These are phyloP conservation scores for Notechis scutatus DNA, from an alignment of 2,113 vertebrate species.

Conservation along the genomic window DNA sequence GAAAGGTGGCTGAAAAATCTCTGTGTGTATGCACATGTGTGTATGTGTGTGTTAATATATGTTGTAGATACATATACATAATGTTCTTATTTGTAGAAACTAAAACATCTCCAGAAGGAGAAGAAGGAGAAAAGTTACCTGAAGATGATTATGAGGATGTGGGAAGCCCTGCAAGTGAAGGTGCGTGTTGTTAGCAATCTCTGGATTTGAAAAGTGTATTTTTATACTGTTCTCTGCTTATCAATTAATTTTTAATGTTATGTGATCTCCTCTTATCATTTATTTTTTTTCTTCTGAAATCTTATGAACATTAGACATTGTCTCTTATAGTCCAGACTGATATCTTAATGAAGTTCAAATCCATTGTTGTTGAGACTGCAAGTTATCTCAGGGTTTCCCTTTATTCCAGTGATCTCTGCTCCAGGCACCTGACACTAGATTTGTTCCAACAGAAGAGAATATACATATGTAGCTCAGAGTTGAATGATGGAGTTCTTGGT, in stretches of 20 bases:
- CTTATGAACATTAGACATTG: neutral
- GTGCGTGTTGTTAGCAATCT: slow-evolving; percentile 11
- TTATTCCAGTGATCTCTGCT: neutral
- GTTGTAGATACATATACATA: neutral
- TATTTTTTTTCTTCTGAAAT: neutral
- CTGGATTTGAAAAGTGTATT: neutral
- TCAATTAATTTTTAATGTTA: neutral
- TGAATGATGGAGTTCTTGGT: neutral
- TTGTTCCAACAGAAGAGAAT: neutral
- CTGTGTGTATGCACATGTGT: neutral
- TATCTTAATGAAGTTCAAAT: neutral
- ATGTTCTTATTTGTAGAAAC: slow-evolving; percentile 29
- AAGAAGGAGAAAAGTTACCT: slow-evolving; percentile 7
- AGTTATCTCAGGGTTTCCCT: neutral
- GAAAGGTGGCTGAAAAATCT: neutral
- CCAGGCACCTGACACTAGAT: neutral
- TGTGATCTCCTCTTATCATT: neutral
- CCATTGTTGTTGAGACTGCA: neutral
- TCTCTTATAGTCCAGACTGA: neutral
- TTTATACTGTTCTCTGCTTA: neutral
- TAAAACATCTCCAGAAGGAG: neutral
- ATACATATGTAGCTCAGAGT: neutral
- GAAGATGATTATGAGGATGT: slow-evolving; percentile 23
- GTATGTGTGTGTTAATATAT: neutral
- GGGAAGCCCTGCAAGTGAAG: neutral